Base-by-base conservation (phyloP, 2,797 vertebrate genomes). In the Lophius americanus region DNA sequence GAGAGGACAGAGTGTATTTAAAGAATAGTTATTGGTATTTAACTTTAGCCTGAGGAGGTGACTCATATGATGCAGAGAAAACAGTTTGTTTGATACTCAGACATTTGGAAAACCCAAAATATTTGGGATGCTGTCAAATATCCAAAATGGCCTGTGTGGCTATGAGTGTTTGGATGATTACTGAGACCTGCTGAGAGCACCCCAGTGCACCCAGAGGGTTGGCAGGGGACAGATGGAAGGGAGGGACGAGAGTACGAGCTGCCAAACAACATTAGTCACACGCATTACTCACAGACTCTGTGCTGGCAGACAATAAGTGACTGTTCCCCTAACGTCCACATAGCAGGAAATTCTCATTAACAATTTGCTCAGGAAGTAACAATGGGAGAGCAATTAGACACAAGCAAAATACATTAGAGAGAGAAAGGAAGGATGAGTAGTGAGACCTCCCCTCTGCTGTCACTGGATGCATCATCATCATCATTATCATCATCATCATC, bases 181-280 rank as follows among this genome's bases (percentile, higher is more conserved):
- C 89, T 64, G 73, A 88, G 80, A 91, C 88, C 92, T 87, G 88
- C 90, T 90, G 88, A 83, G 89, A 88, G 87, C 75, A 82, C 82
- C 88, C 89, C 77, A 75, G 83, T 85, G 87, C 79, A 91, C 90
- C 87, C 87, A 87, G 82, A 91, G 86, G 91, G 88, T 88, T 90
- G 91, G 87, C 89, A 77, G 80, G 90, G 92, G 90, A 92, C 92
- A 93, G 91, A 92, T 94, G 92, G 91, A 78, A 81, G 86, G 89
- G 89, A 90, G 89, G 90, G 87, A 90, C 76, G 54, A 77, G 71
- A 79, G 87, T 74, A 75, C 88, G 89, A 76, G 86, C 89, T 93
- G 93, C 92, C 92, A 93, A 85, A 88, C 82, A 63, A 85, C 81
- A 93, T 94, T 94, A 93, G 92, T 92, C 91, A 93, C 92, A 91